Base-by-base conservation (phyloP, 2,113 vertebrate species). In the Pionites leucogaster region DNA sequence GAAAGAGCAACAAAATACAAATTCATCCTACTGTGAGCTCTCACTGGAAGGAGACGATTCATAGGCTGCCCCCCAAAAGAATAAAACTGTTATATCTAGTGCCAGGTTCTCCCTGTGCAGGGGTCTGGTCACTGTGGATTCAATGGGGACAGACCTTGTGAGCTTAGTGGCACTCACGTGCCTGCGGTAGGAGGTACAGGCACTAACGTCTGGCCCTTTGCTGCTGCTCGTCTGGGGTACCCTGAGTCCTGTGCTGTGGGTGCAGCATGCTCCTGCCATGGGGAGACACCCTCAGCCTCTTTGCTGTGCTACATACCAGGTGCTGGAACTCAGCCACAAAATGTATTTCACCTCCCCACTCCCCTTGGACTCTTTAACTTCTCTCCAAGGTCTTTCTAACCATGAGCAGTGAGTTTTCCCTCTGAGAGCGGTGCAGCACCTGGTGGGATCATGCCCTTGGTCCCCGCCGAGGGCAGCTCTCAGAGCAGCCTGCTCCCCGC, bases 381-480 rank as follows among this genome's bases (percentile, higher is more conserved):
- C 67, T 55, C 39, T 44, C 80, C 35, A 16, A 15, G 41, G 22
- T 74, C 81, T 68, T 50, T 42, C 62, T 85, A n/a, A 4, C 28
- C 0, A 0, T 13, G 35, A 65, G 25, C 47, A 44, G 13, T 7
- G 63, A 18, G 47, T 35, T 69, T 72, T 29, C 15, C 24, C n/a
- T 17, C 18, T 0, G 5, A 17, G 55, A 55, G 44, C 0, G 7
- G 23, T 9, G 53, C 64, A 46, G 47, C 50, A 17, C 31, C n/a
- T 50, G 75, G 62, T 18, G 44, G 71, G 76, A 63, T 28, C 57
- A 60, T 3, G 46, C 25, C 0, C 69, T 31, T 46, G 79, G 52
- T 16, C 52, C 59, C 47, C 8, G 53, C 59, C 1, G 35, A 27
- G 42, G 23, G 41, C 2, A 2, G 41, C 65, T 91, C 62, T 63